Conservation (phyloP, 2,888 invertebrate species). For the Drosophila limbata region DNA sequence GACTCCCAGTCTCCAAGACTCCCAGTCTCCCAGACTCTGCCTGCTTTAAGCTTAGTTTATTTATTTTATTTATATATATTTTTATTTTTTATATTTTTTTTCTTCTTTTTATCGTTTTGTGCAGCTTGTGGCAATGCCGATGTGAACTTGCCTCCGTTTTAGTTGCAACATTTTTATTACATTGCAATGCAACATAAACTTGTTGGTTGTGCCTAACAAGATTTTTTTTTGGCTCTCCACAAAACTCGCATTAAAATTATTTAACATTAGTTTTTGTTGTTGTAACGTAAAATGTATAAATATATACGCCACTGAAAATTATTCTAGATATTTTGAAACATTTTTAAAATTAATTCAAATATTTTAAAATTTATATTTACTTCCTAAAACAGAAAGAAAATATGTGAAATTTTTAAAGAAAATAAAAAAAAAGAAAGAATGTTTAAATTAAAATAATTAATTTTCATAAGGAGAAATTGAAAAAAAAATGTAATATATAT, state of each 20-base stretch:
- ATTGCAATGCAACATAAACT: conserved; percentile 24
- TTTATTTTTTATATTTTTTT: conserved; percentile 26
- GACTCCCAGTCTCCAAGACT: not conserved
- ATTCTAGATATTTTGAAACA: no score
- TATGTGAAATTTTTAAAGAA: no score
- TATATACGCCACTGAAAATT: no score
- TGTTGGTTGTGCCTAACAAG: not conserved
- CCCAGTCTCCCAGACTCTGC: conserved; percentile 3
- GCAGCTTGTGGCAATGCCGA: conserved; percentile 34
- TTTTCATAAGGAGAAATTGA: no score
- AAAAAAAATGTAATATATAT: no score
- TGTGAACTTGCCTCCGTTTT: conserved; percentile 11
- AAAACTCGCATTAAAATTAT: conserved; percentile 15
- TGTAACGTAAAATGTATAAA: no score
- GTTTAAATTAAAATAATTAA: no score
- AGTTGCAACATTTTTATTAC: conserved; percentile 35
- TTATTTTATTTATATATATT: conserved; percentile 54
- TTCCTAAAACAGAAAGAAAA: no score
- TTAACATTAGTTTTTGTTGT: no score
- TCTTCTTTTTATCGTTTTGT: conserved; percentile 54
- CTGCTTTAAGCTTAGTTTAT: conserved; percentile 60
- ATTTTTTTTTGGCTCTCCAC: not conserved
- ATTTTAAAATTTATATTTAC: no score
- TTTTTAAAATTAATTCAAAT: no score
- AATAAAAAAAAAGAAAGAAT: no score